These are phyloP conservation scores for Parnassius glacialis DNA, from an alignment of 2,888 invertebrate species.

Conservation along the genomic window DNA sequence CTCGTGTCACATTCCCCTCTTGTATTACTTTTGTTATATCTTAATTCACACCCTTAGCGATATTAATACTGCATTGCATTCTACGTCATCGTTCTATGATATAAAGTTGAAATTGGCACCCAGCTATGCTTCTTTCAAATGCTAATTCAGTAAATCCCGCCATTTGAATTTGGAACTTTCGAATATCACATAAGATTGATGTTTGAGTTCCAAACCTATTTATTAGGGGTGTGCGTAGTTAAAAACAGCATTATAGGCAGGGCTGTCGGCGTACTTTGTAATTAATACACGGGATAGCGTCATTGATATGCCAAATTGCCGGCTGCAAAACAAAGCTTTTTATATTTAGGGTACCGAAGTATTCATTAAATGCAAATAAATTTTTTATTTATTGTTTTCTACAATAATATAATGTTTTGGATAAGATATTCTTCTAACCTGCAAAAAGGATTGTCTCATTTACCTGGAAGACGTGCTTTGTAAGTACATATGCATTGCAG, in stretches of 20 bases:
- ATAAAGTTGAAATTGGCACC: constrained; percentile 31
- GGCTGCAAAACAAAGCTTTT: constrained; percentile 44
- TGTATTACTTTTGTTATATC: constrained; percentile 67
- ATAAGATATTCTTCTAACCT: background rate
- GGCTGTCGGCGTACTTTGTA: constrained; percentile 69
- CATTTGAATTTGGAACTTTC: constrained; percentile 41
- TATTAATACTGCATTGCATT: constrained; percentile 34
- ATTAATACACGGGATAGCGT: constrained; percentile 72
- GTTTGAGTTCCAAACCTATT: constrained; percentile 35
- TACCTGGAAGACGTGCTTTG: too few relatives aligned
- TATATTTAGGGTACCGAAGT: constrained; percentile 5
- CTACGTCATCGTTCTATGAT: constrained; percentile 30
- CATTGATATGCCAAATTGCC: constrained; percentile 73
- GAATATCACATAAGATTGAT: constrained; percentile 32
- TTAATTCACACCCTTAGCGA: constrained; percentile 77
- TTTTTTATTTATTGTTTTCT: constrained; percentile 1
- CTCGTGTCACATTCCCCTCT: constrained; percentile 64
- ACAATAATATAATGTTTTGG: background rate
- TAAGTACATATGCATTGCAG: too few relatives aligned
- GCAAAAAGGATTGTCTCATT: too few relatives aligned
- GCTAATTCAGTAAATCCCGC: constrained; percentile 49
- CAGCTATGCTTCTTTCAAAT: constrained; percentile 50
- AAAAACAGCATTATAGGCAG: constrained; percentile 60
- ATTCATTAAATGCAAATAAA: constrained; percentile 8
- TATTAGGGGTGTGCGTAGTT: constrained; percentile 62